Base-by-base conservation (phyloP, 2,113 vertebrate species). In the Ptilonorhynchus violaceus region DNA sequence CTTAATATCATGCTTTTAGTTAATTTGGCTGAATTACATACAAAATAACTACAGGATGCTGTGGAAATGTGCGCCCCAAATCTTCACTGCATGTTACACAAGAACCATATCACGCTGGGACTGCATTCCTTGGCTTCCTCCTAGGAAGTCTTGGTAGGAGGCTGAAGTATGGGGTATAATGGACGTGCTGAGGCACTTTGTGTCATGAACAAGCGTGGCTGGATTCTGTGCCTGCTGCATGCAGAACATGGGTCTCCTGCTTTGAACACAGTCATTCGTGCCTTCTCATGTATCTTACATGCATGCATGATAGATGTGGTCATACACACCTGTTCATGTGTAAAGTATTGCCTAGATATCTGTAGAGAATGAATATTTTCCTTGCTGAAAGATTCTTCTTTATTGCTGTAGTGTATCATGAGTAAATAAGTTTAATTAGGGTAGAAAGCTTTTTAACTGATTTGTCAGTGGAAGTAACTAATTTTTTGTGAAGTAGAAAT, bases 371-470 rank as follows among this genome's bases (percentile, higher is more conserved):
- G 0, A 76, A 12, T 20, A 0, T 18, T 39, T 75, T 64, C 42
- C 62, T 37, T 52, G n/a, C 60, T 56, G 24, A 66, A 92, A 56
- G 90, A 91, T 60, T 92, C 20, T 80, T 68, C 35, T 73, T 82
- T 72, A 66, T 62, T 95, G n/a, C 63, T 94, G 63, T n/a, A 74
- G 47, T 19, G 5, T 50, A 15, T 78, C 47, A 28, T 13, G 24
- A 82, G 66, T 91, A 94, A 90, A 85, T 90, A 87, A 74, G 85
- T 81, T 94, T 79, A 96, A 96, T 92, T 68, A 80, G 23, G 42
- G 11, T 80, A 91, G 70, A 78, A 90, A 94, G 80, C 8, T 85
- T 96, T 96, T 97, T 62, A 94, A 95, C 33, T 27, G 91, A 27
- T 85, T 95, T 15, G 35, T 96, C 76, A 88, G 68, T 93, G 33